These are phyloP conservation scores for Forpus xanthops DNA, from an alignment of 2,797 vertebrate species.

Conservation along the genomic window DNA sequence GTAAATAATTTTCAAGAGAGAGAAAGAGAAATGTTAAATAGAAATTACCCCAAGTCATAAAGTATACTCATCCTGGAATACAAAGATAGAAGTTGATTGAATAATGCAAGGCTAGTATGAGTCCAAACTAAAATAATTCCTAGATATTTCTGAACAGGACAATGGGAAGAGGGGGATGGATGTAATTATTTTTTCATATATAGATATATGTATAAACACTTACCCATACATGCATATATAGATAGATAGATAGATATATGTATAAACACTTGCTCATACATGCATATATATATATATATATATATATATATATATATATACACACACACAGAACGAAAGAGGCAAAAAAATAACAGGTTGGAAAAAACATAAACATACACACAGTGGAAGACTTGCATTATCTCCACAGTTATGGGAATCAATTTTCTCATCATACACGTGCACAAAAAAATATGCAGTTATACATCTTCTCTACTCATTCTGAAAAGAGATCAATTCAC, in stretches of 20 bases:
- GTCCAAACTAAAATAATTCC: neutral
- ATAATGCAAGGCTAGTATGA: neutral
- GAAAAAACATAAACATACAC: neutral
- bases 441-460: neutral
- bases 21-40: neutral
- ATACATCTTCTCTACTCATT: neutral
- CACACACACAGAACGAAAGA: neutral
- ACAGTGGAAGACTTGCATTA: neutral
- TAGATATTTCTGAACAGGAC: neutral
- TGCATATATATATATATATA: too few relatives aligned
- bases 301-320: neutral
- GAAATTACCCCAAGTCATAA: neutral
- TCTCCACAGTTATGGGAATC: neutral
- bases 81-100: neutral
- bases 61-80: neutral
- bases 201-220: too few relatives aligned
- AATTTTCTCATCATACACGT: neutral
- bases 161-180: rapidly evolving
- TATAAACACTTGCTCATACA: too few relatives aligned
- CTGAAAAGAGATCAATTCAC: neutral
- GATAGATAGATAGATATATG: too few relatives aligned
- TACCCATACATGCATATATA: too few relatives aligned
- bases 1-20: neutral
- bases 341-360: neutral
- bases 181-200: neutral